phyloP scores from a whole-genome alignment of 92 coral and sea anemone species.

The Heteractis magnifica region DNA sequence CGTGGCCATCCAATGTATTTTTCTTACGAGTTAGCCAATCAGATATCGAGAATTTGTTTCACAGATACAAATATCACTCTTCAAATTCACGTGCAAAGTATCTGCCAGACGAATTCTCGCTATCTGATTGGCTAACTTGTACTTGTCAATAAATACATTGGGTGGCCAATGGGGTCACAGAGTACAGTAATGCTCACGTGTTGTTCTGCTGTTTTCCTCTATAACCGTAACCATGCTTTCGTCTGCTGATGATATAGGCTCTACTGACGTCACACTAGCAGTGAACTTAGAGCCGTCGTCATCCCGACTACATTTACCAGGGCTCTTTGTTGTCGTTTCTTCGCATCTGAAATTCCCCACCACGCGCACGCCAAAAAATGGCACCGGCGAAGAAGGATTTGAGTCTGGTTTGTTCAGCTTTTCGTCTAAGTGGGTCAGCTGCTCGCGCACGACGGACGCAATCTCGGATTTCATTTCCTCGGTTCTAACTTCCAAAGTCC shows the following conservation, averaged over 20 bases:
- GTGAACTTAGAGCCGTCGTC: neutral
- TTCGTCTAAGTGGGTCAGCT: constrained; percentile 51
- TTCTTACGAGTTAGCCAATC: too few relatives aligned
- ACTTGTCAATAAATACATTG: too few relatives aligned
- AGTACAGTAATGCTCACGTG: constrained; percentile 1
- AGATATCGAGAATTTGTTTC: too few relatives aligned
- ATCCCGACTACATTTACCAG: neutral
- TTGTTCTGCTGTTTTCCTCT: constrained; percentile 23
- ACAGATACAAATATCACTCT: too few relatives aligned
- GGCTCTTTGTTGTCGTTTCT: neutral
- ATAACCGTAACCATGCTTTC: constrained; percentile 35
- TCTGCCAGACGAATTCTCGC: neutral
- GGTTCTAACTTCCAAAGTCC: constrained; percentile 61
- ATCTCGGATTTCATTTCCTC: constrained; percentile 74
- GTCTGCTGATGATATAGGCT: constrained; percentile 28
- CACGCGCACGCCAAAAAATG: constrained; percentile 22
- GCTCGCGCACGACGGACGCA: constrained; percentile 53
- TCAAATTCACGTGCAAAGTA: too few relatives aligned
- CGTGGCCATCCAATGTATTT: too few relatives aligned
- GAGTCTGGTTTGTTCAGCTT: constrained; percentile 46
- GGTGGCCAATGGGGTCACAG: neutral
- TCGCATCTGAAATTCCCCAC: constrained; percentile 15
- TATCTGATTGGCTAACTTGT: too few relatives aligned
- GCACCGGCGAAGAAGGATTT: constrained; percentile 16
- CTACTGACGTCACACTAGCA: constrained; percentile 21